phyloP scores from a whole-genome alignment of 2,888 invertebrate species.

The Drosophila paramelanica region DNA sequence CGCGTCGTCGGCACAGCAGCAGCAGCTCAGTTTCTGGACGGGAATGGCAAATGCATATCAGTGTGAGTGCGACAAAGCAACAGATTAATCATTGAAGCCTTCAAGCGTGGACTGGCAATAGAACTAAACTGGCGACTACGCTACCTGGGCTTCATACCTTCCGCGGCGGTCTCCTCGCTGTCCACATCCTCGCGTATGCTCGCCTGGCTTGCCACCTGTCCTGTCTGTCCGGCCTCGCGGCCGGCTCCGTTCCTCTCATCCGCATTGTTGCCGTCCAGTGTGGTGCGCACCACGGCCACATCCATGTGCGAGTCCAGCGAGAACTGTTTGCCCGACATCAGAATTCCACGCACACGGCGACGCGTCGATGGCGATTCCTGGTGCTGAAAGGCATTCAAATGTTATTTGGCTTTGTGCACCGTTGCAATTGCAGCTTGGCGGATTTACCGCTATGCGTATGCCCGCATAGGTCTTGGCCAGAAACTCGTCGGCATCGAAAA shows the following conservation, averaged over 20 bases:
- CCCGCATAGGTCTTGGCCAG: constrained; percentile 85
- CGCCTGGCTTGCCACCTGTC: constrained; percentile 31
- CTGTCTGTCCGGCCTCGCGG: constrained; percentile 1
- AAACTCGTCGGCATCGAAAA: constrained; percentile 89
- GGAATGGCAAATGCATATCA: background rate
- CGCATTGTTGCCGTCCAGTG: constrained; percentile 86
- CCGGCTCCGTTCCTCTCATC: constrained; percentile 40
- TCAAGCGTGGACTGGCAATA: constrained; percentile 47
- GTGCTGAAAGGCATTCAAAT: constrained; percentile 64
- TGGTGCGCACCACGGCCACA: constrained; percentile 89
- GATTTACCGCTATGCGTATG: constrained; percentile 83
- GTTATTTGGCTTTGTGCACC: fast-evolving
- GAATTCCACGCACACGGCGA: constrained; percentile 93
- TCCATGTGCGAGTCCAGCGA: constrained; percentile 96
- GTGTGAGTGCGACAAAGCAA: background rate
- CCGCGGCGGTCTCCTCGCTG: constrained; percentile 83
- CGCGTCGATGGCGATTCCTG: constrained; percentile 90
- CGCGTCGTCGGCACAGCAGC: constrained; percentile 43
- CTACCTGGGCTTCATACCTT: constrained; percentile 86
- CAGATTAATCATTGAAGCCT: constrained; percentile 1
- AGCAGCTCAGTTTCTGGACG: constrained; percentile 65
- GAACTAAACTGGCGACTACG: constrained; percentile 75
- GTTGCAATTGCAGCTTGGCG: background rate
- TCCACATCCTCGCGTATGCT: constrained; percentile 78
- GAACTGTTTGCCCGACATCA: constrained; percentile 96